Evolutionary conservation across 2,113 vertebrate genomes (phyloP).

Genomic region (Porphyrio hochstetteri): DNA sequence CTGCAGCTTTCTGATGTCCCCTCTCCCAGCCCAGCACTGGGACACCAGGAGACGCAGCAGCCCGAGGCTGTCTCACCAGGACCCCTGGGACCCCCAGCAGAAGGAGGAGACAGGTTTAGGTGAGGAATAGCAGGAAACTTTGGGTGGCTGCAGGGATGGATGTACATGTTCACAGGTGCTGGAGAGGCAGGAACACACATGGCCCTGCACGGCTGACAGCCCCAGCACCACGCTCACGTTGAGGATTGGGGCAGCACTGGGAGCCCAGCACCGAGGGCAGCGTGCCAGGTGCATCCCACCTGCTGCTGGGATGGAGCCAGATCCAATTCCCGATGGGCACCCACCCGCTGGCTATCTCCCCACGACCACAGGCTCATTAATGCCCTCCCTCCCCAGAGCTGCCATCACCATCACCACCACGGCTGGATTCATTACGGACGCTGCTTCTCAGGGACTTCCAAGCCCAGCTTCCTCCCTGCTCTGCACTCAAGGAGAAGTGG

Average conservation of each 20-base stretch:
- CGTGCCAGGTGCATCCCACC: background rate
- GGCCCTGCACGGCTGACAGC: background rate
- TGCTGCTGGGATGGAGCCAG: background rate
- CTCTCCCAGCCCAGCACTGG: background rate
- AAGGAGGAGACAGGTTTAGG: background rate
- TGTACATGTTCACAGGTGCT: fast-evolving
- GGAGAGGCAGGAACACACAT: fast-evolving
- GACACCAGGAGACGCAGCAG: background rate
- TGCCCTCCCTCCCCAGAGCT: background rate
- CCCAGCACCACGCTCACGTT: fast-evolving
- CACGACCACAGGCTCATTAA: fast-evolving
- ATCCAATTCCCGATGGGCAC: background rate
- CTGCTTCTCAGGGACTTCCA: background rate
- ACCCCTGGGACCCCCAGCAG: fast-evolving
- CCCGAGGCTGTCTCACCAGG: fast-evolving
- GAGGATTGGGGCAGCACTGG: fast-evolving
- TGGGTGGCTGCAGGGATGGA: fast-evolving
- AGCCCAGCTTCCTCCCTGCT: fast-evolving
- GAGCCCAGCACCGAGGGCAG: background rate
- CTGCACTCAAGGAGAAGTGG: background rate
- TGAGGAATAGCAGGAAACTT: background rate
- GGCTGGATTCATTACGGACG: background rate
- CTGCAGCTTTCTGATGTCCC: background rate
- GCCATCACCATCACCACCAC: background rate
- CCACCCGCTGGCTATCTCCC: background rate